These are phyloP conservation scores for Atlantisia rogersi DNA, from an alignment of 2,113 vertebrate species.

Conservation along the genomic window DNA sequence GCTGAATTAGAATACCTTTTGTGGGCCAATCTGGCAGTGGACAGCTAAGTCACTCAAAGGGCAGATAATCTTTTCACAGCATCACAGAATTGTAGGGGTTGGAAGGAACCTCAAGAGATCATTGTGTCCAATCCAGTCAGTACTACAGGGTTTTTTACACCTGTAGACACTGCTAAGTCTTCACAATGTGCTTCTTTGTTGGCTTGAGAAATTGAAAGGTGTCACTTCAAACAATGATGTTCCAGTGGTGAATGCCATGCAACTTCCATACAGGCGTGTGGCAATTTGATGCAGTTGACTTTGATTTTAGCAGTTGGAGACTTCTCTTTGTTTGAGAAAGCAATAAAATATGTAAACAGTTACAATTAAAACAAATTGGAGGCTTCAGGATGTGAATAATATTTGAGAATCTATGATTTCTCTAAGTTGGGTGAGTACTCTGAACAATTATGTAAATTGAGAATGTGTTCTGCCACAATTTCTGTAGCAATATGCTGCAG, in stretches of 20 bases:
- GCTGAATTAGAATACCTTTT: neutral
- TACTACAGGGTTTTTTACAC: neutral
- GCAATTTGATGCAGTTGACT: neutral
- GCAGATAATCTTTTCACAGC: neutral
- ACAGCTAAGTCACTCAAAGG: neutral
- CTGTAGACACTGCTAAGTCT: neutral
- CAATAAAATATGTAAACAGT: neutral
- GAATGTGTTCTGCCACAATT: slow-evolving; percentile 35
- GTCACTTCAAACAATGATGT: neutral
- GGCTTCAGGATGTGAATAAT: neutral
- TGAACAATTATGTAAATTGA: slow-evolving; percentile 11
- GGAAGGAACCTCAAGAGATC: too few species aligned
- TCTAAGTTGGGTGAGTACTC: neutral
- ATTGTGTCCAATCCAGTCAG: too few species aligned
- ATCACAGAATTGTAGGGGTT: too few species aligned
- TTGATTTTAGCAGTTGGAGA: neutral
- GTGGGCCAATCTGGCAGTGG: neutral
- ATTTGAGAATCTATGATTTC: neutral
- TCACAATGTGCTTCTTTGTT: neutral
- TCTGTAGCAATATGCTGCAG: slow-evolving; percentile 11
- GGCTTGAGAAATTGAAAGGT: neutral
- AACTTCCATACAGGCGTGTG: neutral
- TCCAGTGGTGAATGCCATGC: neutral
- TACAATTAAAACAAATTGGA: neutral
- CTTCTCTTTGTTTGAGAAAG: neutral